A percentile compares a stretch with the other conserved stretches of the same genome.
Conservation (phyloP, 2,113 vertebrate species). For the Halcyon senegalensis region DNA sequence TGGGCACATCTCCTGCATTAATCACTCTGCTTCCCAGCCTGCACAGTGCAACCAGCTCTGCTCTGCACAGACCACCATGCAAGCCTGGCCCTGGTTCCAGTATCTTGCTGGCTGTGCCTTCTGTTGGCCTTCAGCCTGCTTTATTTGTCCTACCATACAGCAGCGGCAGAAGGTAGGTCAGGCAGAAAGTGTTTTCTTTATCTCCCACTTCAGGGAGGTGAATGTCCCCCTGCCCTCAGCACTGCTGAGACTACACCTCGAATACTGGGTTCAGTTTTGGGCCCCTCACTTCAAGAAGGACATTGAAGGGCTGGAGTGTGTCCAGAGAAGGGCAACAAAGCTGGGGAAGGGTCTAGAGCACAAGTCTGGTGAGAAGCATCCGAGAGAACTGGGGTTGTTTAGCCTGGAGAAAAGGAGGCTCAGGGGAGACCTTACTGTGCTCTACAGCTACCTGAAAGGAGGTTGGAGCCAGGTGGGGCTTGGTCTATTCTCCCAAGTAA, state of each 20-base stretch:
- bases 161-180: fast-evolving
- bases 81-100: background rate
- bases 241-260: background rate
- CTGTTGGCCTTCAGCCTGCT: background rate
- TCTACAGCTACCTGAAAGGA: background rate
- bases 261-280: background rate
- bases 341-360: background rate
- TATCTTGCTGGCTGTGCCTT: background rate
- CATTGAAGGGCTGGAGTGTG: background rate
- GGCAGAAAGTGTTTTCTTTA: background rate
- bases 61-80: background rate
- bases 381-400: background rate
- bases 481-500: background rate
- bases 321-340: background rate
- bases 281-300: background rate
- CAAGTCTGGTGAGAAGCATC: background rate
- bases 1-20: background rate
- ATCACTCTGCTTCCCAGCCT: background rate
- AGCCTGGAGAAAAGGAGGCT: background rate
- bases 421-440: background rate
- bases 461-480: background rate
- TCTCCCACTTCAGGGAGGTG: background rate
- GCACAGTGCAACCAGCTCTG: background rate
- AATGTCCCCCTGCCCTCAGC: background rate
- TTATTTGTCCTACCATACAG: background rate